Conservation (phyloP, 1,140 invertebrate genomes). For the Cotesia typhae region DNA sequence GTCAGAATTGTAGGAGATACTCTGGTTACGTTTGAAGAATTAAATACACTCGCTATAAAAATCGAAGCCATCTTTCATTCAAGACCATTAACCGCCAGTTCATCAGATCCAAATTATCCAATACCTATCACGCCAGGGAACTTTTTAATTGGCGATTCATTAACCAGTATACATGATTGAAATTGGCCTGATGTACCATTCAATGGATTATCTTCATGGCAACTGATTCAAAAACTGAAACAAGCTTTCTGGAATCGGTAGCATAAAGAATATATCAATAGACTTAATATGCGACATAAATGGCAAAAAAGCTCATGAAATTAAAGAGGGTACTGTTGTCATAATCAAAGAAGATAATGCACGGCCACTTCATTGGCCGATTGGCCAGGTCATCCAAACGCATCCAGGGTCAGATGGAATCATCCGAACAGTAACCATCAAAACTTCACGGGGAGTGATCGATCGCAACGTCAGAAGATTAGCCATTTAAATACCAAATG, state of each 20-base stretch:
- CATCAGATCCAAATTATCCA: constrained; percentile 42
- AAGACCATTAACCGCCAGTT: constrained; percentile 46
- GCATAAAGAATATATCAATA: constrained; percentile 38
- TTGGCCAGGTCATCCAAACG: constrained; percentile 29
- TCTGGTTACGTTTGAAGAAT: constrained; percentile 44
- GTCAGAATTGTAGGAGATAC: constrained; percentile 14
- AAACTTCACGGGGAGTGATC: constrained; percentile 5
- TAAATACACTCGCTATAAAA: constrained; percentile 40
- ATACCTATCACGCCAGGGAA: constrained; percentile 45
- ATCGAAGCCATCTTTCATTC: constrained; percentile 34
- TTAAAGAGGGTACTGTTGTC: constrained; percentile 38
- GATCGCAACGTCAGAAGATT: neutral
- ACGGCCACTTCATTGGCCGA: constrained; percentile 37
- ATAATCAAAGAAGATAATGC: constrained; percentile 19
- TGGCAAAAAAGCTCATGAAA: constrained; percentile 30
- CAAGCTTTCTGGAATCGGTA: constrained; percentile 41
- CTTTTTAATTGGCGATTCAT: constrained; percentile 42
- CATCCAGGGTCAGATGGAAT: constrained; percentile 34
- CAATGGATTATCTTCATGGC: constrained; percentile 38
- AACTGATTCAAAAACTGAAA: constrained; percentile 26
- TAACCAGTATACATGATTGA: constrained; percentile 34
- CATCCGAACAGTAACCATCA: constrained; percentile 22
- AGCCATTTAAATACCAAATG: neutral
- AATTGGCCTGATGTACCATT: neutral
- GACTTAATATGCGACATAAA: constrained; percentile 33